Evolutionary conservation across 2,888 invertebrate genomes (phyloP).

Genomic region (Dichetophora obliterata): DNA sequence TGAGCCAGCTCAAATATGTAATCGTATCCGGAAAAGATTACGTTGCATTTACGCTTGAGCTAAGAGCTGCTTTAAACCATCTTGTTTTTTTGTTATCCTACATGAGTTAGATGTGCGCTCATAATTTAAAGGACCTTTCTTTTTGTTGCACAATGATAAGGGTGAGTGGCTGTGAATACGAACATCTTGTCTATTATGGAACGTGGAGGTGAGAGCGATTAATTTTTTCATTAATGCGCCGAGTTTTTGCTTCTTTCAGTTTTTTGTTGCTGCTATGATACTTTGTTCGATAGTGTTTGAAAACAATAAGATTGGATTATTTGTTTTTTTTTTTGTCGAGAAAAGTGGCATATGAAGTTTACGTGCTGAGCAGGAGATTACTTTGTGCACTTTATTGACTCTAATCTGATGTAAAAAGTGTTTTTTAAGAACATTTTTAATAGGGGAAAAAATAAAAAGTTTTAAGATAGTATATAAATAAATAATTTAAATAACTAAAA

Average conservation of each 20-base stretch:
- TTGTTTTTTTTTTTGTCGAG: constrained; percentile 43
- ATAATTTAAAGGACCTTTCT: constrained; percentile 12
- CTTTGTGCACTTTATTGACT: constrained; percentile 44
- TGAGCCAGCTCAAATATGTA: constrained; percentile 32
- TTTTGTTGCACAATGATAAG: constrained; percentile 19
- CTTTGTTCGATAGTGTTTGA: background rate
- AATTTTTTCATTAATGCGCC: constrained; percentile 48
- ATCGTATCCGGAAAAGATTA: constrained; percentile 51
- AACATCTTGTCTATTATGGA: constrained; percentile 41
- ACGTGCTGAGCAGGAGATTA: constrained; percentile 46
- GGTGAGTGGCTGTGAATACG: constrained; percentile 31
- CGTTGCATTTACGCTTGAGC: constrained; percentile 40
- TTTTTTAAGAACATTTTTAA: too few species aligned
- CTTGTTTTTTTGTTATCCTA: background rate
- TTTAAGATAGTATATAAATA: too few species aligned
- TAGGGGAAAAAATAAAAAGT: too few species aligned
- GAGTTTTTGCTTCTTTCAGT: constrained; percentile 23
- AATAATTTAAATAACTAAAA: too few species aligned
- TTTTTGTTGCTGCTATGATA: constrained; percentile 23
- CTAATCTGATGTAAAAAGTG: too few species aligned
- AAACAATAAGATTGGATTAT: constrained; percentile 52
- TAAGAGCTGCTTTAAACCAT: constrained; percentile 8
- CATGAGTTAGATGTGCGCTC: background rate
- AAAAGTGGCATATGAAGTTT: constrained; percentile 32
- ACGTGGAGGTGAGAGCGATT: constrained; percentile 55